Evolutionary conservation across 2,113 vertebrate species (phyloP).

Genomic region (Erinaceus europaeus): DNA sequence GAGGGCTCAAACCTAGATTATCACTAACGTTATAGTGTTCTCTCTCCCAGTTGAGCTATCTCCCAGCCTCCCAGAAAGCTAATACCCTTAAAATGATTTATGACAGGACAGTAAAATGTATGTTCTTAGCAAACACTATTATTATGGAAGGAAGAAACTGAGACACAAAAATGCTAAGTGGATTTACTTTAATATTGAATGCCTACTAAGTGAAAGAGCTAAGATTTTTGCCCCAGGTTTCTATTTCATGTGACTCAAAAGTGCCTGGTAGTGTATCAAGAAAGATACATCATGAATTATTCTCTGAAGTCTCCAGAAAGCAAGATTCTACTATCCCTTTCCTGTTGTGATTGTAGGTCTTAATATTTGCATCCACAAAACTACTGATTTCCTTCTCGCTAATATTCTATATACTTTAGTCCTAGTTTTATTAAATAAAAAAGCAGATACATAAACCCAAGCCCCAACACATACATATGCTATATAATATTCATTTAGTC

Average conservation of each 20-base stretch:
- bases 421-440: neutral
- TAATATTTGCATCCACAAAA: conserved; percentile 11
- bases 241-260: conserved; percentile 27
- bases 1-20: too few relatives aligned
- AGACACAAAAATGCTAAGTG: conserved; percentile 47
- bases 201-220: conserved; percentile 1
- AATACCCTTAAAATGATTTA: conserved; percentile 5
- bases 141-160: conserved; percentile 13
- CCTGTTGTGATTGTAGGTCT: neutral
- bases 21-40: too few relatives aligned
- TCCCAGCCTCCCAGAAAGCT: too few relatives aligned
- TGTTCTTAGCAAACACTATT: neutral
- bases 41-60: too few relatives aligned
- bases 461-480: too few relatives aligned
- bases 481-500: neutral
- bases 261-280: conserved; percentile 33
- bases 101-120: neutral
- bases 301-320: conserved; percentile 19
- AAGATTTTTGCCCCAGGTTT: conserved; percentile 40
- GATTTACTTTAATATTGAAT: conserved; percentile 57
- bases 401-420: neutral
- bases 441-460: neutral
- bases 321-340: conserved; percentile 2
- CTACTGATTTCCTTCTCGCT: neutral
- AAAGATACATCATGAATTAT: conserved; percentile 41